Base-by-base conservation (phyloP, 2,888 invertebrate species). In the Papilio protenor region DNA sequence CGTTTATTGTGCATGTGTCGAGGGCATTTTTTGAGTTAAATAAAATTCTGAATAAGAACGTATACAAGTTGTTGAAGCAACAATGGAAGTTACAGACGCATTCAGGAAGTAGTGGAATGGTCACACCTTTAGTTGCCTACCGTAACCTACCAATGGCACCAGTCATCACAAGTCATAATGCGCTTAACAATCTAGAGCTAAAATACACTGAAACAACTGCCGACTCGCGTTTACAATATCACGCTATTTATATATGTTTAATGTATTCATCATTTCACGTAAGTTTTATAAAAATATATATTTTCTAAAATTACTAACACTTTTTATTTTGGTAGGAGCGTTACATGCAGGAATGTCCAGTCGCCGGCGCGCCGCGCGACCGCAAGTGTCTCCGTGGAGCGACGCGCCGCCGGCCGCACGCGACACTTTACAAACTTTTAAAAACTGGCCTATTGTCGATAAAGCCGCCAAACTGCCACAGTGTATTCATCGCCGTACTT, bases 121-220 rank as follows among this genome's bases (percentile, higher is more conserved):
- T 87, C 90, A 87, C 90, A 87, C 84, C 87, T 87, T 84, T 85
- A 89, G 88, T 90, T 87, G 89, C 91, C 90, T 89, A 89, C 89
- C 93, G 90, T 94, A 93, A 90, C 87, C 94, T 94, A 94, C 92
- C 94, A 94, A 93, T 94, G 94, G 94, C 94, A 94, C 94, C 94
- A 91, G 91, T 93, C 94, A 94, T 94, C 94, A 94, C 94, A 94
- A 92, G 91, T 93, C 89, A 93, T 90, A 93, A 93, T 92, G 94
- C 92, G 90, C 93, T 92, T 93, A 85, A 81, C 82, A 81, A 82
- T 84, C 84, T 85, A 85, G 80, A 79, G 74, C 84, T 79, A 79
- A 82, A 80, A 72, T 79, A 82, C 82, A 79, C 82, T 83, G 82
- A 69, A 79, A 61, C 79, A 77, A 78, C 71, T 52, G 69, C 40